Evolutionary conservation across 2,888 invertebrate species (phyloP).

Genomic region (Falcaria lacertinaria): DNA sequence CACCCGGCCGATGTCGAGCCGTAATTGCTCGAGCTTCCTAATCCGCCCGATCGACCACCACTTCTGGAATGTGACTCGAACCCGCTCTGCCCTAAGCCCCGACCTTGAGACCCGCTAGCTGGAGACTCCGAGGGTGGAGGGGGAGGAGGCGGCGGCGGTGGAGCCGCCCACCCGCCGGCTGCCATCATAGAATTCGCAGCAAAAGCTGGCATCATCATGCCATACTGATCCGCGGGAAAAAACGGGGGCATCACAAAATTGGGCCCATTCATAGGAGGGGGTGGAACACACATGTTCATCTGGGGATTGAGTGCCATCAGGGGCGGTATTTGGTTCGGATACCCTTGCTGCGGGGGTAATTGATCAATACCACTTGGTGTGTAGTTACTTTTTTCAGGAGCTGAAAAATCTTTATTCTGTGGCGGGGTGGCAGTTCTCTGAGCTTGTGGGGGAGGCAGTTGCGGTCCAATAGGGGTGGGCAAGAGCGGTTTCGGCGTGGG

Average conservation of each 20-base stretch:
- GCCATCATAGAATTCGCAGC: slow-evolving; percentile 35
- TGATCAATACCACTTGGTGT: slow-evolving; percentile 26
- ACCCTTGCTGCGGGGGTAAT: slow-evolving; percentile 16
- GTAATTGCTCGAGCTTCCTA: slow-evolving; percentile 26
- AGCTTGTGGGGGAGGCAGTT: slow-evolving; percentile 37
- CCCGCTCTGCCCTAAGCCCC: slow-evolving; percentile 62
- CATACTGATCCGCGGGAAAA: slow-evolving; percentile 64
- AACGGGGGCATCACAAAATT: slow-evolving; percentile 61
- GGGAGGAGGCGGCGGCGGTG: slow-evolving; percentile 62
- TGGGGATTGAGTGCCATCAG: slow-evolving; percentile 66
- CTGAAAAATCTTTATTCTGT: slow-evolving; percentile 18
- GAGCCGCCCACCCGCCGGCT: slow-evolving; percentile 51
- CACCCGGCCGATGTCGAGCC: slow-evolving; percentile 36
- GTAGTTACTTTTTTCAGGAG: slow-evolving; percentile 20
- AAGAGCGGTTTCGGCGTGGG: slow-evolving; percentile 47
- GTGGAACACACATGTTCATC: slow-evolving; percentile 62
- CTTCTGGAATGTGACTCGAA: slow-evolving; percentile 75
- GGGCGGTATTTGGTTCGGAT: slow-evolving; percentile 51
- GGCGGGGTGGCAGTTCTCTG: slow-evolving; percentile 39
- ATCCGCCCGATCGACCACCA: slow-evolving; percentile 44
- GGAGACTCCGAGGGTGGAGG: slow-evolving; percentile 46
- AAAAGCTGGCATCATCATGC: slow-evolving; percentile 59
- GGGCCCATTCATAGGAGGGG: slow-evolving; percentile 54
- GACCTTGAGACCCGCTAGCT: slow-evolving; percentile 49
- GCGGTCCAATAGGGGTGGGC: slow-evolving; percentile 57